Percentiles rank a stretch among this genome's conserved stretches.
phyloP scores from a whole-genome alignment of 1,140 invertebrate species.

The Lordiphosa mommai region DNA sequence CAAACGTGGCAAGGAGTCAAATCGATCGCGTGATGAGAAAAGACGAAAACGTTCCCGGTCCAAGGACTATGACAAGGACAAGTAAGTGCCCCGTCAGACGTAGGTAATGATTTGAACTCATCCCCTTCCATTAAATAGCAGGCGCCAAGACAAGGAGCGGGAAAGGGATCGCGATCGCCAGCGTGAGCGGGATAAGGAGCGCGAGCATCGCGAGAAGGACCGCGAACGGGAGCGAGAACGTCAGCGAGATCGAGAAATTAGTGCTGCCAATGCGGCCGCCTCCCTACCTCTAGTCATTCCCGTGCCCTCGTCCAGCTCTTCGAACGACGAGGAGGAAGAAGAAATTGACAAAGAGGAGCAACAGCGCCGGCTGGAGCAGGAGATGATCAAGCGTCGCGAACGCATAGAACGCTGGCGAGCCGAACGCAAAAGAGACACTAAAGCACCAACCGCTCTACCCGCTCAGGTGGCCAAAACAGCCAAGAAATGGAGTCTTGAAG shows the following conservation, averaged over 20 bases:
- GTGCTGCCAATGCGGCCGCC: slow-evolving; percentile 13
- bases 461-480: slow-evolving; percentile 75
- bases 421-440: slow-evolving; percentile 89
- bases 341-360: slow-evolving; percentile 85
- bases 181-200: slow-evolving; percentile 35
- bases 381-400: slow-evolving; percentile 97
- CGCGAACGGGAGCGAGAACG: slow-evolving; percentile 71
- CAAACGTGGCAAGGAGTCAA: slow-evolving; percentile 80
- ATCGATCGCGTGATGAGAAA: slow-evolving; percentile 79
- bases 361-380: slow-evolving; percentile 93
- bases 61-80: slow-evolving; percentile 71
- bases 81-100: slow-evolving; percentile 36
- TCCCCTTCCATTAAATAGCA: neutral
- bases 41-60: slow-evolving; percentile 79
- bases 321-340: slow-evolving; percentile 52
- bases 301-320: slow-evolving; percentile 51
- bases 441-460: slow-evolving; percentile 51
- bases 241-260: slow-evolving; percentile 39
- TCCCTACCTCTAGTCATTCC: slow-evolving; percentile 38
- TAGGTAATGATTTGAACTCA: neutral
- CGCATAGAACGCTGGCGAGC: slow-evolving; percentile 95
- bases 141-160: slow-evolving; percentile 79
- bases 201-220: slow-evolving; percentile 43
- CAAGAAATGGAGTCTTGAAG: slow-evolving; percentile 96
- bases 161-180: slow-evolving; percentile 67